A percentile compares a stretch with the other conserved stretches of the same genome.
Conservation (phyloP, 2,113 vertebrate genomes). For the Meriones unguiculatus region DNA sequence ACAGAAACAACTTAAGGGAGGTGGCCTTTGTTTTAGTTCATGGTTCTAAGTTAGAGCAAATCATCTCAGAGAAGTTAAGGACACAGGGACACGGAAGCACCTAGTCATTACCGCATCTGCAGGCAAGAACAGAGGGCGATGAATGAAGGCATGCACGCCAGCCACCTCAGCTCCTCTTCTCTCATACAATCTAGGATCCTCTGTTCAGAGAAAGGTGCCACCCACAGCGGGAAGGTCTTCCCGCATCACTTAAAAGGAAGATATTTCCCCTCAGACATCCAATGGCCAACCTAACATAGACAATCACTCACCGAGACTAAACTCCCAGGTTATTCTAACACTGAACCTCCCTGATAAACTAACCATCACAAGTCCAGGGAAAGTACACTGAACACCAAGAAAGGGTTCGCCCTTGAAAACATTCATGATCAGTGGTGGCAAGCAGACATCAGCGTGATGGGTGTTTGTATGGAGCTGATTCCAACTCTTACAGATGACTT, state of each 20-base stretch:
- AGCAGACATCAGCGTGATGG: not conserved
- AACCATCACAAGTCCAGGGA: not conserved
- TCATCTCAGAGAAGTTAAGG: not conserved
- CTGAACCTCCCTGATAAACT: not conserved
- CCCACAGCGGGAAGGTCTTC: not conserved
- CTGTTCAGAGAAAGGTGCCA: not conserved
- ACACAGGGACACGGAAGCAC: not conserved
- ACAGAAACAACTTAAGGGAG: not conserved
- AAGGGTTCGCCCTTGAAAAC: not conserved
- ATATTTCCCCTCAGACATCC: not conserved
- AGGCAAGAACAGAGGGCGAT: not conserved
- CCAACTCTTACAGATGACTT: not conserved
- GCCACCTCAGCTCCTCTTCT: not conserved
- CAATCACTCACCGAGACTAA: not conserved
- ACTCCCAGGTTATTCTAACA: not conserved
- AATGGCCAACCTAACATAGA: not conserved
- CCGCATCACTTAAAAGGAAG: not conserved
- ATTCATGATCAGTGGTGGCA: not conserved
- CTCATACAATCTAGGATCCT: not conserved
- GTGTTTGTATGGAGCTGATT: not conserved
- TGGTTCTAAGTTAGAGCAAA: not conserved
- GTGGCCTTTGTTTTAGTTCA: not conserved
- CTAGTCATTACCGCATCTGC: not conserved
- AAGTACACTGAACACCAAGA: not conserved
- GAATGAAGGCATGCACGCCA: too few relatives aligned